Evolutionary conservation across 1,140 invertebrate species (phyloP).

Genomic region (Habropoda laboriosa): DNA sequence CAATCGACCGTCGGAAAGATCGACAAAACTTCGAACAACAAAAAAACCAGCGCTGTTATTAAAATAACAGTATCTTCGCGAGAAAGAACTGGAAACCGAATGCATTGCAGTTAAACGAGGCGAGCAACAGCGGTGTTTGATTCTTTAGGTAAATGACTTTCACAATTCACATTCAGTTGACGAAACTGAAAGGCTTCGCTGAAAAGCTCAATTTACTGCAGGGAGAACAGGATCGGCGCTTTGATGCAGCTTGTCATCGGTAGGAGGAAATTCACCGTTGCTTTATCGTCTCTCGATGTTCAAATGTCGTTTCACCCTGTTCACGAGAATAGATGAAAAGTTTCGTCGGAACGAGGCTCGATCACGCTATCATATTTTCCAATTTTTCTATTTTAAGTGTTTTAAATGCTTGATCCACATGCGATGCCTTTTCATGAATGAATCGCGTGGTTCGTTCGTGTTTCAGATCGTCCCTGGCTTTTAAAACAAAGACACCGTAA

Average conservation of each 20-base stretch:
- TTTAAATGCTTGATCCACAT: background rate
- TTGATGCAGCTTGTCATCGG: background rate
- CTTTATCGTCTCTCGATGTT: background rate
- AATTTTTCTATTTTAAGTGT: background rate
- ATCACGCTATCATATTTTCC: constrained; percentile 4
- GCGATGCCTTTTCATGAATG: constrained; percentile 22
- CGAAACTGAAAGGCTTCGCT: background rate
- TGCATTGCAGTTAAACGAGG: background rate
- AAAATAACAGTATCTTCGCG: too few relatives aligned
- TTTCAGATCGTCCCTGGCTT: background rate
- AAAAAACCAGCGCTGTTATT: too few relatives aligned
- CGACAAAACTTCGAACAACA: too few relatives aligned
- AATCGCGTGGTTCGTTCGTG: constrained; percentile 3
- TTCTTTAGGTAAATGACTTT: background rate
- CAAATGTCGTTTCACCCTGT: background rate
- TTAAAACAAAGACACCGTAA: background rate
- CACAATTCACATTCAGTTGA: background rate
- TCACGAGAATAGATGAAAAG: background rate
- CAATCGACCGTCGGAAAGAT: too few relatives aligned
- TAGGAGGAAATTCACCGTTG: background rate
- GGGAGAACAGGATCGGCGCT: background rate
- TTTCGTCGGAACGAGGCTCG: constrained; percentile 2
- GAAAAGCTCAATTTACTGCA: background rate
- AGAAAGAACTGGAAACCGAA: background rate
- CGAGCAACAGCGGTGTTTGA: background rate